Evolutionary conservation across 2,888 invertebrate genomes (phyloP).

Genomic region (Rotaria magnacalcarata): DNA sequence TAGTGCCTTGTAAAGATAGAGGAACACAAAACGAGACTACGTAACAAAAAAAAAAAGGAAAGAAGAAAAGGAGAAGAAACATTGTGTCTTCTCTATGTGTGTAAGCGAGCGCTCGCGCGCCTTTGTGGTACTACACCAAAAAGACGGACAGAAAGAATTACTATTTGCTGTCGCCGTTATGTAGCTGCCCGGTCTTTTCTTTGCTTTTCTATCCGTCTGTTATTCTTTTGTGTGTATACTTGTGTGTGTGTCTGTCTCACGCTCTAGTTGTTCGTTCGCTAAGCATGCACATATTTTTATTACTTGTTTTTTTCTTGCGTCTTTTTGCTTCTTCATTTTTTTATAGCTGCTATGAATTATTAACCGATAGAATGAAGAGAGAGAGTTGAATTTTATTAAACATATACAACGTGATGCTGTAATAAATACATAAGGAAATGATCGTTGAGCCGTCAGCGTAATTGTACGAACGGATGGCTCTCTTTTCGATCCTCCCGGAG

Average conservation of each 20-base stretch:
- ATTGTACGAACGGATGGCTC: background rate
- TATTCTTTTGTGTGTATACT: conserved; percentile 13
- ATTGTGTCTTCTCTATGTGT: background rate
- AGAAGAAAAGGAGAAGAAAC: background rate
- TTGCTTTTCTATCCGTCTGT: background rate
- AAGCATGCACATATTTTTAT: conserved; percentile 3
- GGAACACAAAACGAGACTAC: background rate
- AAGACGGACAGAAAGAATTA: conserved; percentile 26
- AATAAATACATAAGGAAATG: background rate
- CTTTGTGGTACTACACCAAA: background rate
- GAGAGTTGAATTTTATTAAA: background rate
- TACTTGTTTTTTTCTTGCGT: background rate
- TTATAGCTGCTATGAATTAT: background rate
- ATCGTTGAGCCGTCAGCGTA: background rate
- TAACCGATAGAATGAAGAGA: background rate
- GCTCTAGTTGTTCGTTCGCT: background rate
- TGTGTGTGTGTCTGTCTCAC: background rate
- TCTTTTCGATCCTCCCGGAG: background rate
- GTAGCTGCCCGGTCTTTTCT: conserved; percentile 21
- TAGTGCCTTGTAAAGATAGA: background rate
- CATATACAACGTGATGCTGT: background rate
- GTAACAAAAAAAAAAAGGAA: background rate
- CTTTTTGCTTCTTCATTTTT: background rate
- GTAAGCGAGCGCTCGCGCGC: background rate
- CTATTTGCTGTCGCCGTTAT: conserved; percentile 6